phyloP scores from a whole-genome alignment of 1,140 invertebrate species.

The Penaeus chinensis region DNA sequence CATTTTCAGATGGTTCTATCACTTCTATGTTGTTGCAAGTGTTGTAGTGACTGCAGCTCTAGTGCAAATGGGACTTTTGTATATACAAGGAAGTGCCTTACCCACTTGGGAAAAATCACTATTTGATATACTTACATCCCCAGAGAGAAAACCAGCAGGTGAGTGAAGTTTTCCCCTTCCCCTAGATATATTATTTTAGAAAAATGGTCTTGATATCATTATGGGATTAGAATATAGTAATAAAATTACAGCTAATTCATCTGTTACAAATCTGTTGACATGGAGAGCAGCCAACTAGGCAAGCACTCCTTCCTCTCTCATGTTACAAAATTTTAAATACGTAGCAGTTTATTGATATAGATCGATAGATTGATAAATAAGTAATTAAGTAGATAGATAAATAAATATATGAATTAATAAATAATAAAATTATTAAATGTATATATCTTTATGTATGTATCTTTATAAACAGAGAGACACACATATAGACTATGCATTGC shows the following conservation, averaged over 20 bases:
- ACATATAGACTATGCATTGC: background rate
- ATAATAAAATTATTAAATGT: too few species aligned
- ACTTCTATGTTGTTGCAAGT: conserved; percentile 41
- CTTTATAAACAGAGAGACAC: background rate
- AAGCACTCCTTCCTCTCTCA: too few species aligned
- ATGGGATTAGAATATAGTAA: background rate
- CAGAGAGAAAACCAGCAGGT: conserved; percentile 42
- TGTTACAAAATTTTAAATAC: too few species aligned
- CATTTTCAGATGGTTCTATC: conserved; percentile 45
- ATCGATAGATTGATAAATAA: background rate
- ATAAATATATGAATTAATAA: conserved; percentile 61
- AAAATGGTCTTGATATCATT: conserved; percentile 65
- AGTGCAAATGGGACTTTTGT: conserved; percentile 19
- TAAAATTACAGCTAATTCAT: too few species aligned
- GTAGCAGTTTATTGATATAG: too few species aligned
- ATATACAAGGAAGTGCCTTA: background rate
- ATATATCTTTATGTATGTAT: too few species aligned
- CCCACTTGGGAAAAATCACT: background rate
- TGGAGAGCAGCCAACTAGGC: too few species aligned
- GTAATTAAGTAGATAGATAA: background rate
- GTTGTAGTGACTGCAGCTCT: conserved; percentile 26
- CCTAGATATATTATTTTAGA: too few species aligned
- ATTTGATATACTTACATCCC: conserved; percentile 39
- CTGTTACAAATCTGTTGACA: too few species aligned
- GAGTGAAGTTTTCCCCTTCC: background rate